phyloP scores from a whole-genome alignment of 2,888 invertebrate species.

The Cepaea hortensis region DNA sequence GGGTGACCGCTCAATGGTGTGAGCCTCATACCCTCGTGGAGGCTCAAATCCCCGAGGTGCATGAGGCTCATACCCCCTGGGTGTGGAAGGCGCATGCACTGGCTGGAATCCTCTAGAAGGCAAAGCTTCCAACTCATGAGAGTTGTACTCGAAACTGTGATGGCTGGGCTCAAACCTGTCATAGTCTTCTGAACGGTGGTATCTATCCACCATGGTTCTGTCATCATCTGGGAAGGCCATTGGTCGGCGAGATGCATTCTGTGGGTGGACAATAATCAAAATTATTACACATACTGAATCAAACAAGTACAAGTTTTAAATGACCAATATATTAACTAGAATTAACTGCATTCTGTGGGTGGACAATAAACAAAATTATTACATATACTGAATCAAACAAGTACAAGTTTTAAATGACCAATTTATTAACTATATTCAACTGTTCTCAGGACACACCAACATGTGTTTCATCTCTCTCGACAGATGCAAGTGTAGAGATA shows the following conservation, averaged over 20 bases:
- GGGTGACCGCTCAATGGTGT: conserved; percentile 29
- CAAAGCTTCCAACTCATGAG: conserved; percentile 17
- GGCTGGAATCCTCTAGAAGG: conserved; percentile 32
- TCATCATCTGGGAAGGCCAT: conserved; percentile 51
- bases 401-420: too few species aligned
- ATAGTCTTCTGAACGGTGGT: conserved; percentile 32
- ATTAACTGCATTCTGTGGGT: not conserved
- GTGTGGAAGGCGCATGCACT: conserved; percentile 8
- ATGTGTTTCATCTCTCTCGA: too few species aligned
- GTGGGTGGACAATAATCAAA: not conserved
- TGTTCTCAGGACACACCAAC: not conserved
- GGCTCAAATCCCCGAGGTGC: conserved; percentile 28
- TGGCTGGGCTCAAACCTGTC: conserved; percentile 41
- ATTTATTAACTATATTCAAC: too few species aligned
- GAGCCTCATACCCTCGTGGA: conserved; percentile 36
- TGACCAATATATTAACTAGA: too few species aligned
- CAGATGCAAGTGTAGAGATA: too few species aligned
- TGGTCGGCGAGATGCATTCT: conserved; percentile 20
- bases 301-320: too few species aligned
- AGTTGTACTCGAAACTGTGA: conserved; percentile 22
- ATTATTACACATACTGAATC: too few species aligned
- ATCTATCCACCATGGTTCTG: conserved; percentile 20
- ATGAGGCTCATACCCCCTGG: conserved; percentile 34
- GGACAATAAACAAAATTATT: not conserved
- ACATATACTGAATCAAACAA: too few species aligned